A percentile compares a stretch with the other conserved stretches of the same genome.
phyloP scores from a whole-genome alignment of 2,797 vertebrate genomes.

The Hypotaenidia okinawae region DNA sequence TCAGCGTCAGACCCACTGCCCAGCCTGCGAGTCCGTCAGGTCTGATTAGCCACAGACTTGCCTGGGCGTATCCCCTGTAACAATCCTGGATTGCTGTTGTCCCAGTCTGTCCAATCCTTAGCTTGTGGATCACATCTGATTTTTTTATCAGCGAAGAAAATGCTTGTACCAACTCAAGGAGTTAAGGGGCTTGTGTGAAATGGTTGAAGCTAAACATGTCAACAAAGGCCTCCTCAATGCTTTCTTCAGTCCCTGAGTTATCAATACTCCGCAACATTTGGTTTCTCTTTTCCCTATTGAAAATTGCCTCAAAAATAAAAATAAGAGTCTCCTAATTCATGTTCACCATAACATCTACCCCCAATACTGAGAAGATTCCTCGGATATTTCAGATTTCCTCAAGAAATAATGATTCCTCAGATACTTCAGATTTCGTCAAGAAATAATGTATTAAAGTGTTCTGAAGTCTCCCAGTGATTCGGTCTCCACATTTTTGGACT shows the following conservation, averaged over 20 bases:
- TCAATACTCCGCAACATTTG: not conserved
- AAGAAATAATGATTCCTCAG: not conserved
- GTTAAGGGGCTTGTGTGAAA: not conserved
- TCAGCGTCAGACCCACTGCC: not conserved
- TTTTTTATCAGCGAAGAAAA: not conserved
- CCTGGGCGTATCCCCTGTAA: not conserved
- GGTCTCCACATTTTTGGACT: not conserved
- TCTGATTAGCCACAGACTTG: not conserved
- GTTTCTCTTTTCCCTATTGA: not conserved
- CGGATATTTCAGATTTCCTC: not conserved
- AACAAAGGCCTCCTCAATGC: not conserved
- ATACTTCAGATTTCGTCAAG: not conserved
- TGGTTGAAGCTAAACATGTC: not conserved
- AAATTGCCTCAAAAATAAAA: not conserved
- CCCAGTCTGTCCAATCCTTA: rapidly evolving
- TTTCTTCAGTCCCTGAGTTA: not conserved
- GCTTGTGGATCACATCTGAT: not conserved
- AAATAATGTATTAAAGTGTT: not conserved
- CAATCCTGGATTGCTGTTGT: not conserved
- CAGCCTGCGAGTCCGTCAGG: rapidly evolving
- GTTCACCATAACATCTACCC: not conserved
- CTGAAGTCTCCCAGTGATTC: not conserved
- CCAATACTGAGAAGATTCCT: not conserved
- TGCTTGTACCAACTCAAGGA: not conserved
- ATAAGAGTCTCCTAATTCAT: not conserved